phyloP scores from a whole-genome alignment of 2,797 vertebrate genomes.

The Atherinosoma microstoma region DNA sequence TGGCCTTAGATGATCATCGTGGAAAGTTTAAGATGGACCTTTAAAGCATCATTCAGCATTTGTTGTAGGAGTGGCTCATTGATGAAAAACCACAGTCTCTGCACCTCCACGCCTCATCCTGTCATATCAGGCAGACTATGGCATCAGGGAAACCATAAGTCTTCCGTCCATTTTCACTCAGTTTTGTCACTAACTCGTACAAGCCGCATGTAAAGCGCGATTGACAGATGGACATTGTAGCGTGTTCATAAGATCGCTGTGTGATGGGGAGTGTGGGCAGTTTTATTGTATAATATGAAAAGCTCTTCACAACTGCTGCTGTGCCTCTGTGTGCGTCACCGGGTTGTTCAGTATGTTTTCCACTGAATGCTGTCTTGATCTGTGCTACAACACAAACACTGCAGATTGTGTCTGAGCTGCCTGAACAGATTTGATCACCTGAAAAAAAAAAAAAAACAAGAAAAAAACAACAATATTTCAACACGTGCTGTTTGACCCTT shows the following conservation, averaged over 20 bases:
- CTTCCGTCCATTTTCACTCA: constrained; percentile 68
- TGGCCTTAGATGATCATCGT: constrained; percentile 84
- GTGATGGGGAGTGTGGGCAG: constrained; percentile 23
- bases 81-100: constrained; percentile 70
- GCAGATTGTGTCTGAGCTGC: constrained; percentile 49
- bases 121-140: constrained; percentile 68
- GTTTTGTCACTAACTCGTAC: constrained; percentile 47
- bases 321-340: constrained; percentile 26
- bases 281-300: constrained; percentile 31
- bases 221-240: constrained; percentile 19
- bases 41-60: constrained; percentile 56
- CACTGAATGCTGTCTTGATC: constrained; percentile 26
- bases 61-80: constrained; percentile 51
- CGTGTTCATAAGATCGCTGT: constrained; percentile 40
- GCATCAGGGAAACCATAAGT: constrained; percentile 78
- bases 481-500: constrained; percentile 39
- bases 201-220: constrained; percentile 24
- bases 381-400: constrained; percentile 41
- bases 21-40: constrained; percentile 76
- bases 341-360: constrained; percentile 32
- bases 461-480: constrained; percentile 33
- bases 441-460: not conserved
- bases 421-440: constrained; percentile 50
- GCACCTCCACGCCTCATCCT: constrained; percentile 64
- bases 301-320: constrained; percentile 26